These are phyloP conservation scores for Oceanites oceanicus DNA, from an alignment of 2,113 vertebrate genomes.

Conservation along the genomic window DNA sequence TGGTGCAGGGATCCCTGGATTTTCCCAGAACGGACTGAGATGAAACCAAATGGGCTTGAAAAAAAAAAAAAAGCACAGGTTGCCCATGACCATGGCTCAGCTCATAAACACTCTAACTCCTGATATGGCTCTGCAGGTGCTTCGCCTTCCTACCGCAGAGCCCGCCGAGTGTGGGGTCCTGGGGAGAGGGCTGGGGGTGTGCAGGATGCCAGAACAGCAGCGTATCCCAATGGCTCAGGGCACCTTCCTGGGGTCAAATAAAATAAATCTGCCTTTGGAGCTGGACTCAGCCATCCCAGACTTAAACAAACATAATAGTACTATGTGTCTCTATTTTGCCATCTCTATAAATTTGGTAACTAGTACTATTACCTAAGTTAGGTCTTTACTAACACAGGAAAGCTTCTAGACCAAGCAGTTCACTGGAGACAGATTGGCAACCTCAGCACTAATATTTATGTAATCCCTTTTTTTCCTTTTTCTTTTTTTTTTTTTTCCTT, in stretches of 20 bases:
- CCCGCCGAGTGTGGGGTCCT: accelerated
- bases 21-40: not conserved
- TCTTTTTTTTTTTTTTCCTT: not conserved
- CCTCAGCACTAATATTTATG: not conserved
- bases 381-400: not conserved
- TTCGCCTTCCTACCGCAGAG: not conserved
- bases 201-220: not conserved
- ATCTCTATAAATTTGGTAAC: not conserved
- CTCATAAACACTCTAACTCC: not conserved
- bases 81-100: accelerated
- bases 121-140: not conserved
- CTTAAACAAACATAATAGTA: not conserved
- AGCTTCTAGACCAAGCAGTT: not conserved
- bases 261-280: not conserved
- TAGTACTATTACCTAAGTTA: not conserved
- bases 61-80: not conserved
- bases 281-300: not conserved
- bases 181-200: not conserved
- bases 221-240: not conserved
- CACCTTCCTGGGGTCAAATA: not conserved
- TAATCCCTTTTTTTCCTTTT: not conserved
- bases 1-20: not conserved
- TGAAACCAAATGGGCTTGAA: not conserved
- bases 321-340: not conserved
- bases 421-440: not conserved